These are phyloP conservation scores for Drosophila eugracilis DNA, from an alignment of 1,140 invertebrate species.

Conservation along the genomic window DNA sequence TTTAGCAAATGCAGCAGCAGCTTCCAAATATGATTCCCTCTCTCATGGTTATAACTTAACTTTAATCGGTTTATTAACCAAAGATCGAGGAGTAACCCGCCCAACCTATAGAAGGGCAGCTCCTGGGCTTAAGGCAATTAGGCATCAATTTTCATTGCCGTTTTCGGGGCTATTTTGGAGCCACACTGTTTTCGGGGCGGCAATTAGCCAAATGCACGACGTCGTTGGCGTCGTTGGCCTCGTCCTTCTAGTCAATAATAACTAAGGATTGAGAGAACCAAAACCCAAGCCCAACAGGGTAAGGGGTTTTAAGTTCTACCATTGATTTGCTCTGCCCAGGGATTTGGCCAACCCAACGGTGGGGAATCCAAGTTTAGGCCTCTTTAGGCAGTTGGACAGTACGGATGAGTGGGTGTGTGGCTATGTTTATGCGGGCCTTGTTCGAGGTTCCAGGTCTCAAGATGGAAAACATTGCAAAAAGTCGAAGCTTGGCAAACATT, in stretches of 20 bases:
- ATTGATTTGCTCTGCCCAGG: conserved; percentile 36
- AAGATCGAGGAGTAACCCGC: neutral
- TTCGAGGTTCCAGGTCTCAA: conserved; percentile 3
- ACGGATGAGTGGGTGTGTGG: no score
- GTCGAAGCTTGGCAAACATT: neutral
- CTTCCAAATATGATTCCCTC: conserved; percentile 12
- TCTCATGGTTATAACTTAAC: conserved; percentile 12
- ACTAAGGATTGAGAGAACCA: neutral
- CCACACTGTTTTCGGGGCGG: conserved; percentile 23
- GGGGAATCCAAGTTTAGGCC: conserved; percentile 31
- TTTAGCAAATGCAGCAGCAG: no score
- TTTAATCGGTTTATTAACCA: conserved; percentile 32
- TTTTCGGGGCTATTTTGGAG: conserved; percentile 32
- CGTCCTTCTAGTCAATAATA: conserved; percentile 24
- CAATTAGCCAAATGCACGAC: conserved; percentile 24
- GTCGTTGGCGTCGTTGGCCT: no score
- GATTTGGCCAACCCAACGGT: conserved; percentile 39
- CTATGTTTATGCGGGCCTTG: conserved; percentile 11
- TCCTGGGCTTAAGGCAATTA: conserved; percentile 25
- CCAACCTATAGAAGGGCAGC: no score
- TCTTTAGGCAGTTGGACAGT: neutral
- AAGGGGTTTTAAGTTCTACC: conserved; percentile 28
- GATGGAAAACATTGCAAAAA: conserved; percentile 1
- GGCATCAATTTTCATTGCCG: conserved; percentile 40
- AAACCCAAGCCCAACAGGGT: neutral